These are phyloP conservation scores for Helostoma temminkii DNA, from an alignment of 2,797 vertebrate genomes.

Conservation along the genomic window DNA sequence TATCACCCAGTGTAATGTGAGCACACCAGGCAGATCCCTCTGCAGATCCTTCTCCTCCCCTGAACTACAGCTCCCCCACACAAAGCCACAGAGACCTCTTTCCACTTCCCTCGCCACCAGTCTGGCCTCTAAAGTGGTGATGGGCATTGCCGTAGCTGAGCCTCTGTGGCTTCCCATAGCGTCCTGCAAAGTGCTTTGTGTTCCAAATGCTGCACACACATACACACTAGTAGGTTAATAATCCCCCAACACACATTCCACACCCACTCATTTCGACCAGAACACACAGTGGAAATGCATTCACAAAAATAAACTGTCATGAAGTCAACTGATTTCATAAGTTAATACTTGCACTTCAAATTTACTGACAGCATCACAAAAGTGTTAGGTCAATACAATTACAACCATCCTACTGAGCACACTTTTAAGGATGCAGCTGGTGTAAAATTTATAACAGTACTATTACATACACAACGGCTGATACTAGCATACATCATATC, in stretches of 20 bases:
- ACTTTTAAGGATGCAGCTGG: not conserved
- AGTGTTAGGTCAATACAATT: slow-evolving; percentile 8
- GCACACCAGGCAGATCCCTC: slow-evolving; percentile 79
- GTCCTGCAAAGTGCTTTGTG: slow-evolving; percentile 75
- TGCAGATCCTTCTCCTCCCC: slow-evolving; percentile 67
- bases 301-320: slow-evolving; percentile 37
- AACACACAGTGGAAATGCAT: slow-evolving; percentile 40
- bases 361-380: slow-evolving; percentile 34
- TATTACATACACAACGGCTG: slow-evolving; percentile 10
- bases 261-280: slow-evolving; percentile 22
- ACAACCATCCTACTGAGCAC: not conserved
- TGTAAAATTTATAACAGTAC: slow-evolving; percentile 14
- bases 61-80: slow-evolving; percentile 65
- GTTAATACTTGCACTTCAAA: slow-evolving; percentile 15
- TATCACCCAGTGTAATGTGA: slow-evolving; percentile 83
- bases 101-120: slow-evolving; percentile 77
- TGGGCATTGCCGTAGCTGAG: slow-evolving; percentile 75
- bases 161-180: slow-evolving; percentile 73
- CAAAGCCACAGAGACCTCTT: slow-evolving; percentile 74
- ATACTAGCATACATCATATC: slow-evolving; percentile 56
- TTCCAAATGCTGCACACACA: slow-evolving; percentile 45
- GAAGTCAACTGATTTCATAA: slow-evolving; percentile 53
- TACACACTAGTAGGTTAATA: slow-evolving; percentile 5
- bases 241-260: slow-evolving; percentile 15
- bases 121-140: slow-evolving; percentile 78